Percentiles rank a stretch among this genome's conserved stretches.
These are phyloP conservation scores for Neotoxoptera formosana DNA, from an alignment of 1,140 invertebrate species.

Conservation along the genomic window DNA sequence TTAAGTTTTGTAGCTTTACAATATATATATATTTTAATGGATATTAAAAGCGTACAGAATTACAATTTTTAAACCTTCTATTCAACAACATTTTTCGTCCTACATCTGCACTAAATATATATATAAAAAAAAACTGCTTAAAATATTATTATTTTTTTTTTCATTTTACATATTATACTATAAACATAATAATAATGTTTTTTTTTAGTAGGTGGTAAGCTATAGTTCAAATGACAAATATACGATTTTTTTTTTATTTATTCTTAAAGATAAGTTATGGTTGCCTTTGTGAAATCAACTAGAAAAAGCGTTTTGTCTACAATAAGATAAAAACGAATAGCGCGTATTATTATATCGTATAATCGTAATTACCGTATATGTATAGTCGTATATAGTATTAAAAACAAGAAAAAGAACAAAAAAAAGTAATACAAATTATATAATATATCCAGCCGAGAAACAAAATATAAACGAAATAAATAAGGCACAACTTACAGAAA, in stretches of 20 bases:
- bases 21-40: constrained; percentile 42
- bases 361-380: neutral
- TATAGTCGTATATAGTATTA: constrained; percentile 34
- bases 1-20: constrained; percentile 31
- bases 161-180: constrained; percentile 22
- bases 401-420: constrained; percentile 19
- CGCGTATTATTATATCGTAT: constrained; percentile 30
- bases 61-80: constrained; percentile 43
- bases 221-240: constrained; percentile 43
- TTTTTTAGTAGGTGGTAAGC: constrained; percentile 50
- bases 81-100: constrained; percentile 46
- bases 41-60: constrained; percentile 44
- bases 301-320: constrained; percentile 52
- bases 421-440: constrained; percentile 37
- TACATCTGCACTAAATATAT: constrained; percentile 43
- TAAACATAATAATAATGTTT: constrained; percentile 30
- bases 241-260: constrained; percentile 42
- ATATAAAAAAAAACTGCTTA: constrained; percentile 45
- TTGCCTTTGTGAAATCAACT: constrained; percentile 54
- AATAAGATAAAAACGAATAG: constrained; percentile 51
- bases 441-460: constrained; percentile 36
- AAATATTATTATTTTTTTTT: constrained; percentile 50
- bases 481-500: constrained; percentile 55
- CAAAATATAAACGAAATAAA: constrained; percentile 35
- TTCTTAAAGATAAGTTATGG: constrained; percentile 52